A percentile compares a stretch with the other conserved stretches of the same genome.
phyloP scores from a whole-genome alignment of 2,888 invertebrate species.

The Cosmia pyralina region DNA sequence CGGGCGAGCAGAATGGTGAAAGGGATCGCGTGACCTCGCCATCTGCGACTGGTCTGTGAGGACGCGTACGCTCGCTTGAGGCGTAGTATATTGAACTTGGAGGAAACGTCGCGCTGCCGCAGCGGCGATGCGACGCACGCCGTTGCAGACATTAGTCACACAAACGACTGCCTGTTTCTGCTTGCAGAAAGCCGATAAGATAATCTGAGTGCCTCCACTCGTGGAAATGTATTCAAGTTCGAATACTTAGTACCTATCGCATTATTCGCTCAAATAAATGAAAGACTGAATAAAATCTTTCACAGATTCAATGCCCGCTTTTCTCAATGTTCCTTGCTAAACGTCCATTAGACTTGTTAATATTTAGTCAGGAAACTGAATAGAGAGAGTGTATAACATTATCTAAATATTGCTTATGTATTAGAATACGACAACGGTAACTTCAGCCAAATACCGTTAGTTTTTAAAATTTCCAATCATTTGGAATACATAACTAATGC shows the following conservation, averaged over 20 bases:
- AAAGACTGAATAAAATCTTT: conserved; percentile 23
- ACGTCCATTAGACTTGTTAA: conserved; percentile 69
- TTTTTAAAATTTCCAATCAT: conserved; percentile 72
- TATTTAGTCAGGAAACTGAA: conserved; percentile 59
- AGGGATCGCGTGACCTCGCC: conserved; percentile 86
- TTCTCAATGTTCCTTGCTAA: conserved; percentile 47
- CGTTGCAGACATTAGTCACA: conserved; percentile 64
- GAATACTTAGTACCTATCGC: conserved; percentile 34
- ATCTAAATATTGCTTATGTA: conserved; percentile 73
- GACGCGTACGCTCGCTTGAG: conserved; percentile 68
- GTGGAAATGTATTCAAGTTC: conserved; percentile 41
- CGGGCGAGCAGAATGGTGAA: conserved; percentile 85
- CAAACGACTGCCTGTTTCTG: conserved; percentile 61
- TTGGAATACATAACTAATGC: conserved; percentile 54
- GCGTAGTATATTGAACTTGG: conserved; percentile 78
- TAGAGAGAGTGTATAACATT: conserved; percentile 62
- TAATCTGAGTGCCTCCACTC: conserved; percentile 57
- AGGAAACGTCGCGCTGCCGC: conserved; percentile 66
- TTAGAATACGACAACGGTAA: conserved; percentile 74
- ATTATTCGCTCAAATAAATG: conserved; percentile 36
- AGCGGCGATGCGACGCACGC: conserved; percentile 64
- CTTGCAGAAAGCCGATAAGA: conserved; percentile 64
- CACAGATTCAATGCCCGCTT: conserved; percentile 28
- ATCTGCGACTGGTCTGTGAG: conserved; percentile 76
- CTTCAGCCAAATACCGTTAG: conserved; percentile 70